phyloP scores from a whole-genome alignment of 2,888 invertebrate species.

The Sussaba pulchella region DNA sequence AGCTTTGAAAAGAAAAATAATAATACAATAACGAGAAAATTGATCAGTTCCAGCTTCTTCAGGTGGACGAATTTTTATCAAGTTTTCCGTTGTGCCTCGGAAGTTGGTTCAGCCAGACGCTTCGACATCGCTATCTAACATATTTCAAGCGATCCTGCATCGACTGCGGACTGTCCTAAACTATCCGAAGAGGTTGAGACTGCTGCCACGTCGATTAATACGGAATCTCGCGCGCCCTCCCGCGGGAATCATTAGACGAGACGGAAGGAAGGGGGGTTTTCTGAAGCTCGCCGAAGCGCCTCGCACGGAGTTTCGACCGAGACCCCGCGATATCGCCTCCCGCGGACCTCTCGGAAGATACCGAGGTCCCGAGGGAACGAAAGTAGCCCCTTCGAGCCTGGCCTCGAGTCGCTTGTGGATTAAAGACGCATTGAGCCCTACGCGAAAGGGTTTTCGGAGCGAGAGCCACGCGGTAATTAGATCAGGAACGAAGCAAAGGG shows the following conservation, averaged over 20 bases:
- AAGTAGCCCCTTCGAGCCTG: conserved; percentile 42
- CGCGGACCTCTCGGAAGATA: conserved; percentile 68
- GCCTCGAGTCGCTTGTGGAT: conserved; percentile 74
- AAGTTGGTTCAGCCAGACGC: conserved; percentile 5
- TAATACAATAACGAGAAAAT: no score
- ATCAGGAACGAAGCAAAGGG: conserved; percentile 83
- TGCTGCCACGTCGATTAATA: conserved; percentile 78
- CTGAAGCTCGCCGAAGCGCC: conserved; percentile 27
- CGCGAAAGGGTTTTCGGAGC: conserved; percentile 74
- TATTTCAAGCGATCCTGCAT: conserved; percentile 27
- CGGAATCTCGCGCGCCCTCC: conserved; percentile 79
- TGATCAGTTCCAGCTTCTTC: no score
- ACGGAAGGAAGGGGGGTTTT: conserved; percentile 43
- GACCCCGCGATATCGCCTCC: conserved; percentile 70
- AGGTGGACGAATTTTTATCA: conserved; percentile 7
- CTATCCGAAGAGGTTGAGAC: conserved; percentile 65
- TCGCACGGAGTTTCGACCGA: conserved; percentile 66
- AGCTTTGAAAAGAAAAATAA: no score
- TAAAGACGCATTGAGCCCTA: conserved; percentile 81
- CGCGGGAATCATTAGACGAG: conserved; percentile 80
- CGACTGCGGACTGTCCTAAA: conserved; percentile 71
- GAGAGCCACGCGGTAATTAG: conserved; percentile 77
- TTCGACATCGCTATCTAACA: conserved; percentile 39
- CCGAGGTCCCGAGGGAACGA: conserved; percentile 29
- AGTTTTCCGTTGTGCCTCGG: background rate